These are phyloP conservation scores for Vulpes lagopus DNA, from an alignment of 2,113 vertebrate species.

Conservation along the genomic window DNA sequence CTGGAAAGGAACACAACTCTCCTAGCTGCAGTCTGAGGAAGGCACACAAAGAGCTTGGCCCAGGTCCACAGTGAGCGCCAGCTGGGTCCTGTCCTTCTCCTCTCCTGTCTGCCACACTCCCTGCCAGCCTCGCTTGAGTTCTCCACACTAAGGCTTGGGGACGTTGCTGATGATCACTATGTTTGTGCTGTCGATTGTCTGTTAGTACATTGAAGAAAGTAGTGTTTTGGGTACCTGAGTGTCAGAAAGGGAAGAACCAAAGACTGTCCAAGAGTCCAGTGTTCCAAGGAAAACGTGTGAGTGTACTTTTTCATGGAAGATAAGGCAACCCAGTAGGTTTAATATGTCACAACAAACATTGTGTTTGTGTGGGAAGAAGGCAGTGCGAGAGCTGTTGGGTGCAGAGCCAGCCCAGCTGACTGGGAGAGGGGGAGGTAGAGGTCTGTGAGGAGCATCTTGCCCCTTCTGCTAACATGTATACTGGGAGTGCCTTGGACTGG, in stretches of 20 bases:
- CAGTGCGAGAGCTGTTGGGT: not conserved
- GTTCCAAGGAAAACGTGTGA: not conserved
- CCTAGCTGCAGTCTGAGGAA: not conserved
- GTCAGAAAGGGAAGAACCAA: not conserved
- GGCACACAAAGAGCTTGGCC: not conserved
- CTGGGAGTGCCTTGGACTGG: not conserved
- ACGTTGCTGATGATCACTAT: not conserved
- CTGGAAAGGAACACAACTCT: not conserved
- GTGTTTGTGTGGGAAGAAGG: not conserved
- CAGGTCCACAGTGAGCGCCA: not conserved
- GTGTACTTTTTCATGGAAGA: not conserved
- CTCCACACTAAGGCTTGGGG: not conserved
- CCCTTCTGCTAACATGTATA: not conserved
- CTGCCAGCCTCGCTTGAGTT: not conserved
- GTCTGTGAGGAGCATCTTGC: not conserved
- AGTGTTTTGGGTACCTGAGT: not conserved
- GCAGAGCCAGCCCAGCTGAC: not conserved
- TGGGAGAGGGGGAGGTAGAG: too few species aligned
- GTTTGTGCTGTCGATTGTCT: not conserved
- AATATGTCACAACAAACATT: not conserved
- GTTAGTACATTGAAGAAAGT: not conserved
- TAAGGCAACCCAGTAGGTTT: not conserved
- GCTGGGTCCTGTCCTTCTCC: not conserved
- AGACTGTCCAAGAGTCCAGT: not conserved
- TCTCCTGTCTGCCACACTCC: fast-evolving